Base-by-base conservation (phyloP, 92 coral and sea anemone genomes). In the Palythoa heliodiscus region DNA sequence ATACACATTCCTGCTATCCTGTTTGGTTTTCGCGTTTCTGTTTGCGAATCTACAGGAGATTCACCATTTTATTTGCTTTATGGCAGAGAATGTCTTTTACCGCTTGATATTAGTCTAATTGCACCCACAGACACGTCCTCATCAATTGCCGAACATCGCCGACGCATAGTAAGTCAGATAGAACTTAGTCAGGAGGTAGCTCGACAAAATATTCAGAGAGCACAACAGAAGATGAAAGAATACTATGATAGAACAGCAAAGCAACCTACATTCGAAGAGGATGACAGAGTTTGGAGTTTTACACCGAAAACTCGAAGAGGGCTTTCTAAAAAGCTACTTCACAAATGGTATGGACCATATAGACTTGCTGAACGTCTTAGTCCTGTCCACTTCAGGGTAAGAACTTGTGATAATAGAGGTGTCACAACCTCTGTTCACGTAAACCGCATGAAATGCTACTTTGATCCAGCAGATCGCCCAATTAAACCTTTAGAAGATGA, bases 71-170 rank as follows among this genome's bases (percentile, higher is more conserved):
- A 64, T 43, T 52, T 87, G 22, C 47, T 90, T 4, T 92, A 87
- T 43, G 95, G 93, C 1, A 69, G 93, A 7, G 91, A 92, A 55
- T 86, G 89, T 69, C 19, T 75, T 40, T 68, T 90, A 22, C 93
- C 93, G 1, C n/a, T 81, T n/a, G n/a, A n/a, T n/a, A n/a, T n/a
- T n/a, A n/a, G n/a, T n/a, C n/a, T n/a, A n/a, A n/a, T n/a, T n/a
- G n/a, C 93, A 1, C 93, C 91, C 0, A 22, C 82, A 7, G 86
- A 90, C 9, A 16, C 84, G 11, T 79, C 93, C 0, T 39, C 87
- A 7, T 89, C 92, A 7, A 67, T 82, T 10, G 50, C 15, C 1
- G 85, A 89, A 75, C 92, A 80, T 39, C 84, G 84, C 2, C 17
- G 52, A 11, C 70, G 84, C 13, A 89, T 89, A 9, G 92, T 89